A percentile compares a stretch with the other conserved stretches of the same genome.
Evolutionary conservation across 2,888 invertebrate genomes (phyloP).

Genomic region (Ceramica pisi): DNA sequence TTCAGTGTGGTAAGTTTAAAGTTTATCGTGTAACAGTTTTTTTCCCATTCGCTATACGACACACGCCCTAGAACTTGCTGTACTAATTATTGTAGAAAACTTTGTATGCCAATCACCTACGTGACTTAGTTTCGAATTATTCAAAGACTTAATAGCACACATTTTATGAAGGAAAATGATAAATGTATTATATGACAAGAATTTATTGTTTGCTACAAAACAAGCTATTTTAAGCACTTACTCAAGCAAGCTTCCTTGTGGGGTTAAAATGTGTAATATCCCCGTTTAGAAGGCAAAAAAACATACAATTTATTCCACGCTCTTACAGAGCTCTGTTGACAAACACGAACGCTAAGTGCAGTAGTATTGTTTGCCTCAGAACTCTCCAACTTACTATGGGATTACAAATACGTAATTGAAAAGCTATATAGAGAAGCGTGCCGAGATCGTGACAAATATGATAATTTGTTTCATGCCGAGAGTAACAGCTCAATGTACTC

Average conservation of each 20-base stretch:
- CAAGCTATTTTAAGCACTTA: slow-evolving; percentile 5
- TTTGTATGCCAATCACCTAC: slow-evolving; percentile 29
- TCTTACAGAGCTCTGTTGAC: slow-evolving; percentile 3
- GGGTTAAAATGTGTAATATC: slow-evolving; percentile 3
- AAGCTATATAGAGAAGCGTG: slow-evolving; percentile 5
- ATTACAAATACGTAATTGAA: slow-evolving; percentile 9
- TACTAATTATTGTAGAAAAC: slow-evolving; percentile 10
- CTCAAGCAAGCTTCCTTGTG: neutral
- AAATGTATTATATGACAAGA: slow-evolving; percentile 27
- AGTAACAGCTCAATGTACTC: slow-evolving; percentile 38
- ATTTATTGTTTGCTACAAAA: slow-evolving; percentile 17
- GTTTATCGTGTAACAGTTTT: slow-evolving; percentile 28
- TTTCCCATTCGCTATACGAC: slow-evolving; percentile 50
- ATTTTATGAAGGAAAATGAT: slow-evolving; percentile 17
- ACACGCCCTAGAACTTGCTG: neutral
- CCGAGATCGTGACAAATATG: slow-evolving; percentile 12
- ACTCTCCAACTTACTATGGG: neutral
- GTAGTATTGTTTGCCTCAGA: neutral
- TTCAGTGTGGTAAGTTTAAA: slow-evolving; percentile 20
- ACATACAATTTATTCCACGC: neutral
- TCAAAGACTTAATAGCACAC: slow-evolving; percentile 16
- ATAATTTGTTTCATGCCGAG: slow-evolving; percentile 25
- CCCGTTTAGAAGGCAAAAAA: slow-evolving; percentile 3
- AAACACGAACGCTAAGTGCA: slow-evolving; percentile 7
- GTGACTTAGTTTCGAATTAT: slow-evolving; percentile 43